Evolutionary conservation across 2,797 vertebrate genomes (phyloP), one percentile per base, ranked within the genome.

Genomic region (Spatula versicolor): DNA sequence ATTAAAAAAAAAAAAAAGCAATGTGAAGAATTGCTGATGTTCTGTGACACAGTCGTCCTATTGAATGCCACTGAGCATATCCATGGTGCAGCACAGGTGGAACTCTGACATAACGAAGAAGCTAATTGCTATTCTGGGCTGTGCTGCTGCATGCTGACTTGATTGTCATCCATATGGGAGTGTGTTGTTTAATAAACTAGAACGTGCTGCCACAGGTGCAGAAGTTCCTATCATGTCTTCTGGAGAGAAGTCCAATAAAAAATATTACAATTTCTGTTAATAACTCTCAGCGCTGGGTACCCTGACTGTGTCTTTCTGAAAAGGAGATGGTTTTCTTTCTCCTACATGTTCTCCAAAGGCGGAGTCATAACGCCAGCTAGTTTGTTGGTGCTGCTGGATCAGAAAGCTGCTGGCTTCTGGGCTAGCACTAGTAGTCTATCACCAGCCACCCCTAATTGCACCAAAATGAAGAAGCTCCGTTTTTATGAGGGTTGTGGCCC

Each of bases 81-180:
- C 18, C 7, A 83, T 69, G 31, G 22, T 67, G 37, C 43, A 63
- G 13, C 43, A 13, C 11, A 5, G 30, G 22, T 10, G 62, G 33
- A 80, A 88, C n/a, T 59, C 69, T 77, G 74, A 74, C 50, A 50
- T 52, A 55, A 73, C 69, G 20, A 28, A 81, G 68, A 85, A 71
- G 7, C 26, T 39, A 33, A 66, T 75, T 89, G 30, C 55, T 73
- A 2, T n/a, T 62, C 50, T 55, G 39, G 39, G 31, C n/a, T 2
- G 0, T 20, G 6, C 10, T 33, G 22, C 55, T 85, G 12, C 39
- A 39, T 0, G 0, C 23, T 59, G 52, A 3, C 14, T 68, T 67
- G 68, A 39, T 55, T 60, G 48, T 59, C 5, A 26, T 1, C 11
- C 9, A 6, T 48, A 85, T 56, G 62, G 46, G 60, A 85, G 63